phyloP scores from a whole-genome alignment of 23 tunicate genomes.

The Halocynthia roretzi region DNA sequence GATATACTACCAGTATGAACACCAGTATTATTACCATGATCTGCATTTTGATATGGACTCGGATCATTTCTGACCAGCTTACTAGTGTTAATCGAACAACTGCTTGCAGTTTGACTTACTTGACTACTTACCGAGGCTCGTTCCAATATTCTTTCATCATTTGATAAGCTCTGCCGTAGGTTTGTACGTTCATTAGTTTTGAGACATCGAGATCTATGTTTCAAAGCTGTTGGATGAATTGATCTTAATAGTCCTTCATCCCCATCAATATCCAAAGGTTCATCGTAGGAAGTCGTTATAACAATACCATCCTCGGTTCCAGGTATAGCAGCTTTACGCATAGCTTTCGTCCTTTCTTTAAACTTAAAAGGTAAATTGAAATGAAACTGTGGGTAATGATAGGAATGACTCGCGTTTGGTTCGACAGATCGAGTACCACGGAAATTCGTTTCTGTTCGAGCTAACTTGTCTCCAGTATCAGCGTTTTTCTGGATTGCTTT shows the following conservation, averaged over 20 bases:
- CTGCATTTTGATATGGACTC: too few species aligned
- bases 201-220: slow-evolving; percentile 13
- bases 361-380: slow-evolving; percentile 25
- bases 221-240: slow-evolving; percentile 40
- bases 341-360: slow-evolving; percentile 3
- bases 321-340: slow-evolving; percentile 31
- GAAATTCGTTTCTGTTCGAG: background rate
- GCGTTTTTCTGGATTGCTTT: background rate
- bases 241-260: slow-evolving; percentile 45
- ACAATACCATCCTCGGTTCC: slow-evolving; percentile 66
- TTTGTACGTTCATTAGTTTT: too few species aligned
- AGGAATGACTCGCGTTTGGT: slow-evolving; percentile 63
- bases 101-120: too few species aligned
- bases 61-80: too few species aligned
- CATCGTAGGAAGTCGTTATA: slow-evolving; percentile 68
- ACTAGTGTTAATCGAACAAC: too few species aligned
- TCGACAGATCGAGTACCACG: slow-evolving; percentile 36
- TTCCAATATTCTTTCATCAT: too few species aligned
- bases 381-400: slow-evolving; percentile 61
- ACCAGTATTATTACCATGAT: too few species aligned
- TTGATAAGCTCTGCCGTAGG: too few species aligned
- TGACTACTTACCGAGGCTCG: too few species aligned
- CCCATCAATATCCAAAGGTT: slow-evolving; percentile 62
- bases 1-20: too few species aligned
- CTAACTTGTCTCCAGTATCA: too few species aligned